A percentile compares a stretch with the other conserved stretches of the same genome.
Conservation (phyloP, 2,888 invertebrate genomes). For the Hydropsyche betteni region DNA sequence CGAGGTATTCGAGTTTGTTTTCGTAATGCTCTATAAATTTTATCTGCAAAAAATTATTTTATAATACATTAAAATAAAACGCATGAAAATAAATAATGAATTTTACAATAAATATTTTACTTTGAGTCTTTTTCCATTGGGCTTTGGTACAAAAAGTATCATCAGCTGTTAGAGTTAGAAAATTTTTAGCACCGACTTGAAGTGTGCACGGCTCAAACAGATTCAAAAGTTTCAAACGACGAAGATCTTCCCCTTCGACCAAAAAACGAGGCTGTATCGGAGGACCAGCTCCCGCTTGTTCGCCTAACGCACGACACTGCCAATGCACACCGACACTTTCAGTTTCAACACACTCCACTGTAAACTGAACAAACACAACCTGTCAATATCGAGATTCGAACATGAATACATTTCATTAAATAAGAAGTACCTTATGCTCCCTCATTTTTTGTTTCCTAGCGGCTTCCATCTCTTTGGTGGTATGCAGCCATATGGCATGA, state of each 20-base stretch:
- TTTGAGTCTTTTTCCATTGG: conserved; percentile 78
- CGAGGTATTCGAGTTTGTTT: conserved; percentile 60
- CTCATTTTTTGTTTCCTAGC: conserved; percentile 69
- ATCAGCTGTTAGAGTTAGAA: conserved; percentile 78
- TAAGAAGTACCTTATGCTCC: conserved; percentile 62
- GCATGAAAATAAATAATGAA: conserved; percentile 18
- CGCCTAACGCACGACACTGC: conserved; percentile 81
- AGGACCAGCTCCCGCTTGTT: conserved; percentile 64
- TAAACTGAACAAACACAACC: conserved; percentile 65
- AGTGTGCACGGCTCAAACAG: conserved; percentile 88
- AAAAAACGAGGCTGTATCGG: conserved; percentile 73
- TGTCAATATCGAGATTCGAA: conserved; percentile 15
- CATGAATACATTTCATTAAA: neutral
- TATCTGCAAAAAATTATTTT: conserved; percentile 56
- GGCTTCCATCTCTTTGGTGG: conserved; percentile 77
- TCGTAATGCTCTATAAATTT: conserved; percentile 62
- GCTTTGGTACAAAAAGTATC: conserved; percentile 81
- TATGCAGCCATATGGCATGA: conserved; percentile 82
- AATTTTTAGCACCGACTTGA: conserved; percentile 89
- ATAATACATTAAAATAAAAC: neutral
- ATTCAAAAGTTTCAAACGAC: conserved; percentile 83
- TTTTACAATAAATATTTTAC: conserved; percentile 56
- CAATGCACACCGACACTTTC: conserved; percentile 86
- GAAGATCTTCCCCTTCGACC: conserved; percentile 80
- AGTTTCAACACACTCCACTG: conserved; percentile 84